Conservation (phyloP, 2,888 invertebrate species). For the Stenchaetothrips biformis region DNA sequence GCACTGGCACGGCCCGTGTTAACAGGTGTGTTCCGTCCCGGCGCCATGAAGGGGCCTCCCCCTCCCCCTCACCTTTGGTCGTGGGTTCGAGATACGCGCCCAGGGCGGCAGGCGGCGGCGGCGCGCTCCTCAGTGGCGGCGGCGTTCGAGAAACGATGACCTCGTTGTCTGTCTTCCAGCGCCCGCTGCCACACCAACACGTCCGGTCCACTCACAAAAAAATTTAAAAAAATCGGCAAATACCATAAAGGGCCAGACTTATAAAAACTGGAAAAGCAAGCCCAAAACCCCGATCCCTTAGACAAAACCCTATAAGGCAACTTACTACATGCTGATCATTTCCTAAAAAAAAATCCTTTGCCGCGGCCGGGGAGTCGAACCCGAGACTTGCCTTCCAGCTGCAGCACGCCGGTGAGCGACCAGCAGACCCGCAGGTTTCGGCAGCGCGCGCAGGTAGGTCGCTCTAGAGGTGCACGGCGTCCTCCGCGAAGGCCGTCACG, state of each 20-base stretch:
- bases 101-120: slow-evolving; percentile 10
- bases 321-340: no score
- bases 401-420: slow-evolving; percentile 5
- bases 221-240: no score
- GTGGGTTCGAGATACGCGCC: not conserved
- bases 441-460: slow-evolving; percentile 1
- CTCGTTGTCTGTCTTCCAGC: not conserved
- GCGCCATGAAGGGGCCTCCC: not conserved
- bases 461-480: not conserved
- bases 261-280: no score
- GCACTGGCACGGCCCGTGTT: not conserved
- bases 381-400: not conserved
- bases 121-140: not conserved
- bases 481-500: slow-evolving; percentile 14
- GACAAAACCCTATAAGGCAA: no score
- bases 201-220: no score
- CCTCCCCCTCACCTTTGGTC: not conserved
- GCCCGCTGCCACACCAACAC: not conserved
- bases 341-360: no score
- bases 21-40: no score
- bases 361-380: not conserved
- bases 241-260: no score
- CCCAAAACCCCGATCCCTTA: no score
- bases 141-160: not conserved
- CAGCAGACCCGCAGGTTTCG: not conserved